Evolutionary conservation across 2,113 vertebrate species (phyloP).

Genomic region (Seriola rivoliana): DNA sequence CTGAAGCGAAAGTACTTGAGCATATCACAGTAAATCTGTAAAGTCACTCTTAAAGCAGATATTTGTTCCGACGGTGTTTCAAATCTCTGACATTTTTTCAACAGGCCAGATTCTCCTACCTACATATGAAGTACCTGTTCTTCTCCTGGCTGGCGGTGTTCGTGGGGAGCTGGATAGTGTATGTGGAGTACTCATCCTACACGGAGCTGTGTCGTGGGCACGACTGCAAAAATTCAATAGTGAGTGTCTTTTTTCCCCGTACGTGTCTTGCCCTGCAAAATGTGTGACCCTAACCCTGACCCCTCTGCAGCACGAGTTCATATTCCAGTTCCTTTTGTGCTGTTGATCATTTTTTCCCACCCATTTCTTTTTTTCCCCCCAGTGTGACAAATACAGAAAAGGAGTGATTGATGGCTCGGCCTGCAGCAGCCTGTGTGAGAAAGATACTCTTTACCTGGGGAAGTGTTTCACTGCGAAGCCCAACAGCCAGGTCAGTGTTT

Average conservation of each 20-base stretch:
- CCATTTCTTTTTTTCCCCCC: slow-evolving; percentile 38
- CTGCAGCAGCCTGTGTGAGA: slow-evolving; percentile 95
- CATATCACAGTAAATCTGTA: background rate
- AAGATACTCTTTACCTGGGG: slow-evolving; percentile 93
- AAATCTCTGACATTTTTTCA: slow-evolving; percentile 23
- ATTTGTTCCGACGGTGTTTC: background rate
- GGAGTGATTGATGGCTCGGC: slow-evolving; percentile 96
- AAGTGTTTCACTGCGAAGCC: slow-evolving; percentile 95
- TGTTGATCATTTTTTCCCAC: slow-evolving; percentile 10
- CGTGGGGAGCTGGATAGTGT: slow-evolving; percentile 96
- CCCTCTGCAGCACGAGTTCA: background rate
- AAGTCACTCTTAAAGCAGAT: background rate
- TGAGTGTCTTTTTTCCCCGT: slow-evolving; percentile 81
- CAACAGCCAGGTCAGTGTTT: slow-evolving; percentile 89
- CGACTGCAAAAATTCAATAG: slow-evolving; percentile 95
- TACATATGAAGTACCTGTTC: slow-evolving; percentile 96
- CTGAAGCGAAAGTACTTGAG: background rate
- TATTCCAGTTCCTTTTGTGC: background rate
- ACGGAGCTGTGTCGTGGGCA: slow-evolving; percentile 96
- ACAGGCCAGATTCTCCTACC: slow-evolving; percentile 92
- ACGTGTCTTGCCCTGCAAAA: too few relatives aligned
- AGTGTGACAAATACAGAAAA: slow-evolving; percentile 97
- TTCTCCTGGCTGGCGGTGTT: slow-evolving; percentile 97
- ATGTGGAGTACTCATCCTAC: slow-evolving; percentile 96
- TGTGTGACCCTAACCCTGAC: too few relatives aligned